Conservation (phyloP, 2,888 invertebrate genomes). For the Sinotaia quadrata region DNA sequence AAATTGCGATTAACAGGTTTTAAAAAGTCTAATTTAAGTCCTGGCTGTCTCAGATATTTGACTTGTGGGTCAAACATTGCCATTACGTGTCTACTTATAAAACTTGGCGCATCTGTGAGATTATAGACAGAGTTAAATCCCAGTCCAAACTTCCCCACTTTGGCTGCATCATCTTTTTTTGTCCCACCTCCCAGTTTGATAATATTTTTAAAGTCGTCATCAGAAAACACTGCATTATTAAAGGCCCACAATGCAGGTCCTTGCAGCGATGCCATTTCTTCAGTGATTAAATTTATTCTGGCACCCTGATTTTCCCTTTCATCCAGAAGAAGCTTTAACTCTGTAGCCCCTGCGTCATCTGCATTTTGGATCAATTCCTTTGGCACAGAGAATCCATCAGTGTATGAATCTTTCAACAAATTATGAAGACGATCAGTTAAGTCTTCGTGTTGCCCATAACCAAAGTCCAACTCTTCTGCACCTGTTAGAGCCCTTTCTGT, state of each 20-base stretch:
- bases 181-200: conserved; percentile 64
- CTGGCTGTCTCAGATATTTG: conserved; percentile 51
- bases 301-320: conserved; percentile 55
- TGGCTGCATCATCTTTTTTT: conserved; percentile 57
- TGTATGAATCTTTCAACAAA: conserved; percentile 55
- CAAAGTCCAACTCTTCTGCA: conserved; percentile 37
- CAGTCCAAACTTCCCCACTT: conserved; percentile 67
- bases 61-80: conserved; percentile 69
- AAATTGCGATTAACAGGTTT: conserved; percentile 36
- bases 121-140: conserved; percentile 69
- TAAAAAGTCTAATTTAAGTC: conserved; percentile 48
- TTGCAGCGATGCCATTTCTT: conserved; percentile 63
- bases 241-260: conserved; percentile 69
- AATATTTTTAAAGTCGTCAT: conserved; percentile 65
- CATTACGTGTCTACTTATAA: conserved; percentile 59
- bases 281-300: conserved; percentile 51
- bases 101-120: conserved; percentile 67
- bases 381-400: conserved; percentile 60
- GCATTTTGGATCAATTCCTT: conserved; percentile 66
- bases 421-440: conserved; percentile 52
- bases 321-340: conserved; percentile 58
- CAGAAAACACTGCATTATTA: conserved; percentile 64
- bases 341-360: conserved; percentile 61
- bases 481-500: conserved; percentile 47
- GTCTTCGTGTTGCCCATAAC: conserved; percentile 59